A percentile compares a stretch with the other conserved stretches of the same genome.
Conservation (phyloP, 2,113 vertebrate species). For the Trogon melanurus region DNA sequence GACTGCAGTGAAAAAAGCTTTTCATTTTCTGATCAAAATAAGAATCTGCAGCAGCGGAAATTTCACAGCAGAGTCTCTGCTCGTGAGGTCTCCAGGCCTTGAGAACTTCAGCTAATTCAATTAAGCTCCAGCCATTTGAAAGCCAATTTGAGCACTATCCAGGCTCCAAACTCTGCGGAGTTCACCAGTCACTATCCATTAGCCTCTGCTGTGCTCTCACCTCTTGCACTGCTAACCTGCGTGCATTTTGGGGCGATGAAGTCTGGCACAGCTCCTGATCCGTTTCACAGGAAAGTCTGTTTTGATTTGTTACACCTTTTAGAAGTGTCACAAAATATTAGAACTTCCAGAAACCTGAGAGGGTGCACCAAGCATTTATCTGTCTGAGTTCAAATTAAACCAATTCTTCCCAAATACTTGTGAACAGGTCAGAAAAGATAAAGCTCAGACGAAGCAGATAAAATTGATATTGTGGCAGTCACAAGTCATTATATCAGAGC, state of each 20-base stretch:
- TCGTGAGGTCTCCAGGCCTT: not conserved
- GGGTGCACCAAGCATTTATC: not conserved
- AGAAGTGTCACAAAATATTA: constrained; percentile 56
- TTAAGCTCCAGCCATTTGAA: constrained; percentile 27
- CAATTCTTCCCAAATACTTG: constrained; percentile 31
- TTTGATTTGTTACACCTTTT: constrained; percentile 61
- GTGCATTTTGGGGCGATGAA: not conserved
- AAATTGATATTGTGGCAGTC: constrained; percentile 27
- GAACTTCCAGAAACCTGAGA: constrained; percentile 14
- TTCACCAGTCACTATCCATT: constrained; percentile 48
- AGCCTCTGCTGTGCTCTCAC: not conserved
- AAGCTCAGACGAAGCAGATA: constrained; percentile 47
- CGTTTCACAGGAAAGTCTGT: constrained; percentile 12
- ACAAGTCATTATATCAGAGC: constrained; percentile 32
- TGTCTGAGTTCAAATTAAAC: constrained; percentile 40
- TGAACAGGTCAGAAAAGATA: constrained; percentile 58
- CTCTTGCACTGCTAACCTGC: constrained; percentile 31
- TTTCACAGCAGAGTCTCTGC: not conserved
- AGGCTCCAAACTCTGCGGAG: not conserved
- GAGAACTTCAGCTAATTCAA: not conserved
- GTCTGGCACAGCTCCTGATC: constrained; percentile 16
- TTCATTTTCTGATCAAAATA: constrained; percentile 19
- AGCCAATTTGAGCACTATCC: constrained; percentile 2
- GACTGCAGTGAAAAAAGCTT: constrained; percentile 15
- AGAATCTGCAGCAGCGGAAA: not conserved